Conservation (phyloP, 2,113 vertebrate species). For the Crotalus viridis region DNA sequence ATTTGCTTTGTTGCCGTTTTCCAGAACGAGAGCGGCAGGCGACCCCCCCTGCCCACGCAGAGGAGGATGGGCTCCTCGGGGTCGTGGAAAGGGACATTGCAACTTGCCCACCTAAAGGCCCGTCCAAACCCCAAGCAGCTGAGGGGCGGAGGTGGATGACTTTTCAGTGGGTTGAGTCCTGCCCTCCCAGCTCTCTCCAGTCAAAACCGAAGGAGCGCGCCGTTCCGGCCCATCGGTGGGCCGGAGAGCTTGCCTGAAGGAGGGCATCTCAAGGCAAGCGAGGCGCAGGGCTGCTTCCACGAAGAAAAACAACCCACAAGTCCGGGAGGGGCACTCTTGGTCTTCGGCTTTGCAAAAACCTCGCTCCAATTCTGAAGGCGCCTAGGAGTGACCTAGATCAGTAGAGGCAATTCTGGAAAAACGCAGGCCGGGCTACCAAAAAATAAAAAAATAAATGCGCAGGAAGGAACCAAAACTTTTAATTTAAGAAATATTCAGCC, state of each 20-base stretch:
- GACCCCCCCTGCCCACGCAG: neutral
- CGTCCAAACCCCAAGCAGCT: neutral
- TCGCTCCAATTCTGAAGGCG: neutral
- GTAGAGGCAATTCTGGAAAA: neutral
- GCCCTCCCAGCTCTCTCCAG: neutral
- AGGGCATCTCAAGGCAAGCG: neutral
- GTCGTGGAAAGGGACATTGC: neutral
- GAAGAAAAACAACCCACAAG: neutral
- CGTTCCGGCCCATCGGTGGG: neutral
- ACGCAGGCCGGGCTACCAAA: neutral
- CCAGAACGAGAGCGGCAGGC: neutral
- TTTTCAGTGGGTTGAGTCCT: neutral
- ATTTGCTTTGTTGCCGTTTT: neutral
- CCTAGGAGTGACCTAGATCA: neutral
- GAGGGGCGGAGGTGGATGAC: neutral
- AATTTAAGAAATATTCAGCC: neutral
- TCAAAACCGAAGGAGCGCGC: neutral
- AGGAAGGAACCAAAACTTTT: neutral
- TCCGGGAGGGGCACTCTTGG: neutral
- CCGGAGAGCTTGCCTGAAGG: neutral
- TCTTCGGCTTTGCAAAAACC: neutral
- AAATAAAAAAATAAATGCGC: too few relatives aligned
- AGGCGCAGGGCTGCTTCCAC: neutral
- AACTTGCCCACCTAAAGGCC: neutral
- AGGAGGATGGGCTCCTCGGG: neutral